Percentiles rank a stretch among this genome's conserved stretches.
phyloP scores from a whole-genome alignment of 2,888 invertebrate genomes.

The Tenodera sinensis region DNA sequence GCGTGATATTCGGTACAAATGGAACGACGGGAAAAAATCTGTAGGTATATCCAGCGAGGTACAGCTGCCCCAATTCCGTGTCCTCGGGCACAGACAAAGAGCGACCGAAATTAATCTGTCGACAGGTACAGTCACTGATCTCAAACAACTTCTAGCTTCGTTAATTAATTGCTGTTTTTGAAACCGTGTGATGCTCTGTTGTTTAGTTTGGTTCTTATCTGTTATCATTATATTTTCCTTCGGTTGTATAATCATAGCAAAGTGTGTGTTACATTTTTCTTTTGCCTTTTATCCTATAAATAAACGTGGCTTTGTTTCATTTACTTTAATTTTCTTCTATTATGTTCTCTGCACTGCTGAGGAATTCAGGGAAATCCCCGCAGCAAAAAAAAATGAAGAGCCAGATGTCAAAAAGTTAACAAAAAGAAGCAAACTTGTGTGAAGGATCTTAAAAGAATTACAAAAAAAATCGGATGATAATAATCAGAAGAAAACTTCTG shows the following conservation, averaged over 20 bases:
- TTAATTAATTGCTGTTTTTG: not conserved
- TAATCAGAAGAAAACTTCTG: not conserved
- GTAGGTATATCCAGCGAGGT: slow-evolving; percentile 94
- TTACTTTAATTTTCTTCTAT: not conserved
- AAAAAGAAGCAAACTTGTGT: not conserved
- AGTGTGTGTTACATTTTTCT: not conserved
- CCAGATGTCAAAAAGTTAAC: not conserved
- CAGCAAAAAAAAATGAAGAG: not conserved
- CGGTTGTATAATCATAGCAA: slow-evolving; percentile 2
- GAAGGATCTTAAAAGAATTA: not conserved
- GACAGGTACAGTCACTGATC: slow-evolving; percentile 70
- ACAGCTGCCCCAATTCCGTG: slow-evolving; percentile 95
- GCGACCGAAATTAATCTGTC: slow-evolving; percentile 90
- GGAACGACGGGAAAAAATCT: slow-evolving; percentile 89
- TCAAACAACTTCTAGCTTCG: slow-evolving; percentile 10
- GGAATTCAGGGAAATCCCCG: slow-evolving; percentile 2
- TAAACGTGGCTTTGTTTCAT: slow-evolving; percentile 4
- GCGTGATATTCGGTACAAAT: slow-evolving; percentile 96
- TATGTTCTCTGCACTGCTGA: slow-evolving; percentile 12
- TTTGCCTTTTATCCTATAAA: not conserved
- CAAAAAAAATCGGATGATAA: not conserved
- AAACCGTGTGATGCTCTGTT: slow-evolving; percentile 1
- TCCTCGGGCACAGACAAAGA: slow-evolving; percentile 93
- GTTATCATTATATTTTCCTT: not conserved
- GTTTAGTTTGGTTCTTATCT: not conserved